phyloP scores from a whole-genome alignment of 1,140 invertebrate genomes.

The Caenorhabditis elegans region DNA sequence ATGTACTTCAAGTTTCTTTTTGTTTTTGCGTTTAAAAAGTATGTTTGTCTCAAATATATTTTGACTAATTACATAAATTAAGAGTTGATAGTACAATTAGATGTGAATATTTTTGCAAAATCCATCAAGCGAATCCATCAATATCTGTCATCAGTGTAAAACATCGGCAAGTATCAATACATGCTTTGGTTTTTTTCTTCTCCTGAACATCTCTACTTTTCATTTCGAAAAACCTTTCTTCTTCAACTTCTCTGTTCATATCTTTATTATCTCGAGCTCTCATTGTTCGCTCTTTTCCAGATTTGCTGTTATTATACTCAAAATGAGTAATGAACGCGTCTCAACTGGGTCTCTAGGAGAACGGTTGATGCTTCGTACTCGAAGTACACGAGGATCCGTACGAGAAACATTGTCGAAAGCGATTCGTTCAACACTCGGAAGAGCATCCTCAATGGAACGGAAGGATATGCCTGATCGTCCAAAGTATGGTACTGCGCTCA shows the following conservation, averaged over 20 bases:
- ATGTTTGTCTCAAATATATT: no score
- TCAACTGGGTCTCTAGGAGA: background rate
- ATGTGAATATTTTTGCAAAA: background rate
- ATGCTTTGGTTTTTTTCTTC: slow-evolving; percentile 13
- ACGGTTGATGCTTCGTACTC: background rate
- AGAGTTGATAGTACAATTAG: background rate
- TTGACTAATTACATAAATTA: background rate
- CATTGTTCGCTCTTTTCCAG: background rate
- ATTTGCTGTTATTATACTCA: background rate
- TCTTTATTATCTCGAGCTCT: background rate
- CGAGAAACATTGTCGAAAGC: slow-evolving; percentile 7
- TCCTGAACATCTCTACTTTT: background rate
- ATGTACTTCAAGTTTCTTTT: no score
- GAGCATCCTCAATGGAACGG: background rate
- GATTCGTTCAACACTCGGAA: background rate
- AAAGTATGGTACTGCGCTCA: slow-evolving; percentile 1
- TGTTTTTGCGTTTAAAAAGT: no score
- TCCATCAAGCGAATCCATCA: slow-evolving; percentile 24
- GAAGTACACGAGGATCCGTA: background rate
- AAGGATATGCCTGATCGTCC: background rate
- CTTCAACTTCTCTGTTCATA: background rate
- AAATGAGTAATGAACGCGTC: slow-evolving; percentile 16
- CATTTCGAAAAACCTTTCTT: background rate
- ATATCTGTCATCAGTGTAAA: slow-evolving; percentile 30
- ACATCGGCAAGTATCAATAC: slow-evolving; percentile 21